These are phyloP conservation scores for Microcebus jonahi DNA, from an alignment of 2,113 vertebrate species.

Conservation along the genomic window DNA sequence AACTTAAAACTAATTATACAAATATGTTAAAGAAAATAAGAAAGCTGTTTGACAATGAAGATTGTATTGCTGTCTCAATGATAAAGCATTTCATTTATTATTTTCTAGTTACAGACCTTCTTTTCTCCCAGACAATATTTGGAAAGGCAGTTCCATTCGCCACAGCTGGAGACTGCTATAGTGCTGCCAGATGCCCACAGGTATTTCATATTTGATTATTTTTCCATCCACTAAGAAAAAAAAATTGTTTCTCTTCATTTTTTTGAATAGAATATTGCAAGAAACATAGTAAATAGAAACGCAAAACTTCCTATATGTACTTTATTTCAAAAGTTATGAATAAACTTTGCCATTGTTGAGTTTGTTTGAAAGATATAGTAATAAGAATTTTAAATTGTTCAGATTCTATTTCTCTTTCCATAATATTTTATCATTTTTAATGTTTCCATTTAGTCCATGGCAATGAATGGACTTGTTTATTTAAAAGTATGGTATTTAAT, in stretches of 20 bases:
- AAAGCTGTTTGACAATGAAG: neutral
- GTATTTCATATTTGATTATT: conserved; percentile 81
- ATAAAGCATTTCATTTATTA: conserved; percentile 5
- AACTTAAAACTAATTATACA: neutral
- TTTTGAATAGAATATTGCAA: neutral
- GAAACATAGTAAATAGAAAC: neutral
- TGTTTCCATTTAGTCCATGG: neutral
- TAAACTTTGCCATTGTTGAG: neutral
- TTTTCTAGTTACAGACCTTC: conserved; percentile 93
- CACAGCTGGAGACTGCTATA: conserved; percentile 98
- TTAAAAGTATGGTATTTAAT: neutral
- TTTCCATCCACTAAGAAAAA: neutral
- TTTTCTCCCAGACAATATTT: conserved; percentile 91
- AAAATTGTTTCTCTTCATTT: neutral
- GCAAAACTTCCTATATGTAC: neutral
- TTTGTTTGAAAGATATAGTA: neutral
- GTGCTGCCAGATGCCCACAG: conserved; percentile 95
- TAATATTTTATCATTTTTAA: neutral
- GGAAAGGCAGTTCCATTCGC: conserved; percentile 94
- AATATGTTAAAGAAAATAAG: conserved; percentile 4
- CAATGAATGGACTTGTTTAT: neutral
- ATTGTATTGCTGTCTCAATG: neutral
- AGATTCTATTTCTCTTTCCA: neutral
- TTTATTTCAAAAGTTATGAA: conserved; percentile 1
- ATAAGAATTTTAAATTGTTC: neutral